phyloP scores from a whole-genome alignment of 2,888 invertebrate species.

The Teinopalpus imperialis region DNA sequence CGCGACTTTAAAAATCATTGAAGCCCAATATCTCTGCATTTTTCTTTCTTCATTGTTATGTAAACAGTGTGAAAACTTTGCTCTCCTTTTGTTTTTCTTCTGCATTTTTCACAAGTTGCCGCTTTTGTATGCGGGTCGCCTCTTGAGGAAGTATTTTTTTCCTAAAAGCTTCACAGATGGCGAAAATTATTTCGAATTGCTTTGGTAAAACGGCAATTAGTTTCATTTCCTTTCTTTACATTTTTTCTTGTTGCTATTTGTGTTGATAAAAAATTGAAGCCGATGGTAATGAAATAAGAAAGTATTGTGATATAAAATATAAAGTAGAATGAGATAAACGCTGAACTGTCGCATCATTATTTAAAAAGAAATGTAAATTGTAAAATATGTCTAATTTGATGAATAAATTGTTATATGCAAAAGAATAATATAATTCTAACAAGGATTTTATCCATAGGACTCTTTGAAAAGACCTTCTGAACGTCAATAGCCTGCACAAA shows the following conservation, averaged over 20 bases:
- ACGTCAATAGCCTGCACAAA: background rate
- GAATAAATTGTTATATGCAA: background rate
- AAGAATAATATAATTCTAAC: background rate
- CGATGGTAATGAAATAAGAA: background rate
- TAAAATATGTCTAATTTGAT: background rate
- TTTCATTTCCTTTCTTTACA: conserved; percentile 24
- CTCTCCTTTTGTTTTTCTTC: conserved; percentile 26
- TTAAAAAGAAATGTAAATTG: background rate
- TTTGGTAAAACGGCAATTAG: conserved; percentile 25
- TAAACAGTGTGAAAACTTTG: conserved; percentile 27
- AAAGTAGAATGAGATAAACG: background rate
- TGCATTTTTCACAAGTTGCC: conserved; percentile 26
- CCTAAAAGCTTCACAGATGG: conserved; percentile 21
- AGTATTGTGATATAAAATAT: background rate
- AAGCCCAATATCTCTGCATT: conserved; percentile 5
- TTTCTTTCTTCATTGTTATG: conserved; percentile 25
- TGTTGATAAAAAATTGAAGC: conserved; percentile 6
- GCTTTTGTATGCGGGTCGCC: conserved; percentile 25
- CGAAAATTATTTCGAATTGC: conserved; percentile 26
- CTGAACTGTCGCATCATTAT: no score
- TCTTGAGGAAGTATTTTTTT: conserved; percentile 23
- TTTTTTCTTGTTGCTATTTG: conserved; percentile 1
- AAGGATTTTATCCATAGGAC: no score
- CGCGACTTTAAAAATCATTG: conserved; percentile 12
- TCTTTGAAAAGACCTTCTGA: conserved; percentile 6